Conservation (phyloP, 2,888 invertebrate genomes). For the Pollenia labialis region DNA sequence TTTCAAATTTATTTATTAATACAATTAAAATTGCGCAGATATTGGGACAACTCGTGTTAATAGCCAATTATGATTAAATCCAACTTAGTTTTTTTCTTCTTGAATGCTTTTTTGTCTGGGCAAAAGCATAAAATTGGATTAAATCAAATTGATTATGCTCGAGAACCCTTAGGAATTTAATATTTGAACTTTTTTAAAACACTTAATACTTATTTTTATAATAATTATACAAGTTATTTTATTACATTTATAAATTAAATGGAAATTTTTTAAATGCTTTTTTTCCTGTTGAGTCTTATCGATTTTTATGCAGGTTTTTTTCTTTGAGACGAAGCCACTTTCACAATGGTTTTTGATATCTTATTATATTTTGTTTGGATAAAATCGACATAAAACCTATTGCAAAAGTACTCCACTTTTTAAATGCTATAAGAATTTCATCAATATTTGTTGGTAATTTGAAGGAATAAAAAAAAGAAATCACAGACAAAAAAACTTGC, state of each 20-base stretch:
- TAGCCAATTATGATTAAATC: slow-evolving; percentile 84
- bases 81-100: slow-evolving; percentile 79
- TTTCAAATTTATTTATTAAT: slow-evolving; percentile 42
- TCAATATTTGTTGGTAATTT: slow-evolving; percentile 12
- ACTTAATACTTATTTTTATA: slow-evolving; percentile 33
- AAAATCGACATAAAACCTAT: slow-evolving; percentile 81
- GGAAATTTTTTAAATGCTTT: slow-evolving; percentile 11
- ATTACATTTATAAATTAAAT: background rate
- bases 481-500: slow-evolving; percentile 5
- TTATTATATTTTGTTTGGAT: slow-evolving; percentile 73
- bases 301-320: slow-evolving; percentile 54
- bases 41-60: slow-evolving; percentile 82
- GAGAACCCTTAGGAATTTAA: slow-evolving; percentile 74
- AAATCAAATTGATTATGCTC: slow-evolving; percentile 84
- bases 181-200: slow-evolving; percentile 25
- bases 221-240: background rate
- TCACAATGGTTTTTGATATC: slow-evolving; percentile 82
- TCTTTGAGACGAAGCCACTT: slow-evolving; percentile 77
- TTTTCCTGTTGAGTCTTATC: slow-evolving; percentile 38
- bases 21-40: slow-evolving; percentile 56
- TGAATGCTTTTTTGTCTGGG: slow-evolving; percentile 77
- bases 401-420: slow-evolving; percentile 80
- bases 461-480: slow-evolving; percentile 20
- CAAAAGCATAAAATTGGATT: slow-evolving; percentile 82
- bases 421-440: background rate